Conservation (phyloP, 1,140 invertebrate species). For the Camponotus floridanus region DNA sequence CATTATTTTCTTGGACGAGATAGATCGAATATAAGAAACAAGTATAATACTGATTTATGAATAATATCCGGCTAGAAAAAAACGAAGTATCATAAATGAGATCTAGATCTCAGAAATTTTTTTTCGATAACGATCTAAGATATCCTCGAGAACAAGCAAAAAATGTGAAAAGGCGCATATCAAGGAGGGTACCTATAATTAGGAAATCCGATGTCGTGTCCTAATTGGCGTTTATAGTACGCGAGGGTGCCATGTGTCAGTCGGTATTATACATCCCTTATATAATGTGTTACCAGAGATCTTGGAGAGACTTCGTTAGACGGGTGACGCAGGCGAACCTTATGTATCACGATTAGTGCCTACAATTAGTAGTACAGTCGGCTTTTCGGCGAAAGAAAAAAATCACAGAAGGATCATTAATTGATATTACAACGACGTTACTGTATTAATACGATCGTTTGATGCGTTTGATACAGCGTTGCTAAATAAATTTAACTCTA, state of each 20-base stretch:
- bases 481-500: background rate
- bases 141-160: background rate
- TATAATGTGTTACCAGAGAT: conserved; percentile 72
- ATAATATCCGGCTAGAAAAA: background rate
- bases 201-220: conserved; percentile 72
- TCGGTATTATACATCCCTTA: conserved; percentile 47
- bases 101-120: background rate
- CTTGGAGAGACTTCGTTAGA: conserved; percentile 43
- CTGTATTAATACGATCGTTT: background rate
- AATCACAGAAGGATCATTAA: background rate
- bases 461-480: background rate
- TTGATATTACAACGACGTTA: background rate
- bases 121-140: conserved; percentile 24
- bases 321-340: background rate
- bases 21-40: conserved; percentile 9
- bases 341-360: conserved; percentile 21
- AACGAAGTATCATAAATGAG: background rate
- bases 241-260: conserved; percentile 67
- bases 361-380: background rate
- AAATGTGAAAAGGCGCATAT: conserved; percentile 11
- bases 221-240: conserved; percentile 78
- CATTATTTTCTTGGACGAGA: background rate
- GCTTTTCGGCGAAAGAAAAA: background rate
- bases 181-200: conserved; percentile 46
- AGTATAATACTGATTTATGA: background rate